phyloP scores from a whole-genome alignment of 2,113 vertebrate species.

The Alouatta palliata region DNA sequence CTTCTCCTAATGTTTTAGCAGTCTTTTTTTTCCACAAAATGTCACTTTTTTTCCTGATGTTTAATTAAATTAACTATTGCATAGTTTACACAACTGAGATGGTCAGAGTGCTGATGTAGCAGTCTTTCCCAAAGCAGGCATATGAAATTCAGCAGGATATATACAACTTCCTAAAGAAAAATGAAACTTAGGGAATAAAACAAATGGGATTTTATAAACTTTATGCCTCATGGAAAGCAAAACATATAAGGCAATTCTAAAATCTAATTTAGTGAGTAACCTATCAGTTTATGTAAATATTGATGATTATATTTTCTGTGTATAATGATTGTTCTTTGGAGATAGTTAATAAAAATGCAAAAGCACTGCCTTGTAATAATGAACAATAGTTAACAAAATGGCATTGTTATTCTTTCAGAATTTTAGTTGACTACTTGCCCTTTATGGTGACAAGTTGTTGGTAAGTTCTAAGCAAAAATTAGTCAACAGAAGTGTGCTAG shows the following conservation, averaged over 20 bases:
- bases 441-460: background rate
- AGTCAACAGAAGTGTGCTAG: background rate
- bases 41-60: background rate
- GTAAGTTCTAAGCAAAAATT: background rate
- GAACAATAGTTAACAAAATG: background rate
- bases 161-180: background rate
- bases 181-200: background rate
- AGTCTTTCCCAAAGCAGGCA: background rate
- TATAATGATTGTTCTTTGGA: background rate
- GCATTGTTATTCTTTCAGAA: background rate
- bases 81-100: background rate
- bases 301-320: background rate
- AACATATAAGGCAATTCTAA: background rate
- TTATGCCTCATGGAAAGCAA: background rate
- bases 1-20: background rate
- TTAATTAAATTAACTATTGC: background rate
- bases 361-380: background rate
- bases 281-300: background rate
- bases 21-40: background rate
- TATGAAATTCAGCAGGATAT: background rate
- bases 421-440: background rate
- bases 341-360: conserved; percentile 12
- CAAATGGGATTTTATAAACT: background rate
- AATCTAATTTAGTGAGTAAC: background rate
- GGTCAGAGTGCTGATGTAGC: background rate